A percentile compares a stretch with the other conserved stretches of the same genome.
These are phyloP conservation scores for Ladona fulva DNA, from an alignment of 1,140 invertebrate species.

Conservation along the genomic window DNA sequence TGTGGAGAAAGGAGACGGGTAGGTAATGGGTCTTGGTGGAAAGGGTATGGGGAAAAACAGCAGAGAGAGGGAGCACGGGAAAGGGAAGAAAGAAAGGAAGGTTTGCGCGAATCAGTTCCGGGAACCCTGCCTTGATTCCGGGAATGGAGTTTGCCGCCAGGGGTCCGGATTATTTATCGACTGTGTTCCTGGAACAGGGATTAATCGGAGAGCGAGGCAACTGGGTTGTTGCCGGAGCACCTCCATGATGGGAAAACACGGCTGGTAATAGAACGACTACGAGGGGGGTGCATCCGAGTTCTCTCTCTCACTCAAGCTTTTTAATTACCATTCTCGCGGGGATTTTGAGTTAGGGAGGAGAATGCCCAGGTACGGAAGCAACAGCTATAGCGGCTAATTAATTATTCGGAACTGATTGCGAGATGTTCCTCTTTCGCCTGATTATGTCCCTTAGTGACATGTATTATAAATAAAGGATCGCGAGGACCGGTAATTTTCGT, in stretches of 20 bases:
- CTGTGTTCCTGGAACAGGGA: not conserved
- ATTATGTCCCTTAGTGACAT: too few relatives aligned
- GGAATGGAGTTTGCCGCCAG: not conserved
- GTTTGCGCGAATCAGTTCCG: not conserved
- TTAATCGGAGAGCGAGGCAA: not conserved
- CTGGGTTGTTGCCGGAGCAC: not conserved
- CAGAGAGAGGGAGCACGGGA: not conserved
- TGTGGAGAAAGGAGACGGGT: not conserved
- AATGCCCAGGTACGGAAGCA: too few relatives aligned
- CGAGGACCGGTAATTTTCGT: too few relatives aligned
- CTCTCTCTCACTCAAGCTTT: too few relatives aligned
- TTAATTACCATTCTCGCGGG: too few relatives aligned
- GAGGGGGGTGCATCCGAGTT: too few relatives aligned
- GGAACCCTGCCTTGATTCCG: not conserved
- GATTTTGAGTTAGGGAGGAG: too few relatives aligned
- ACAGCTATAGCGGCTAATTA: too few relatives aligned
- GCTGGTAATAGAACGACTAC: not conserved
- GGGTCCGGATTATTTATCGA: conserved; percentile 8
- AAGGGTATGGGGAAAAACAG: not conserved
- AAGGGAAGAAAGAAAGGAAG: not conserved
- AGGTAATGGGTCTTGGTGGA: not conserved
- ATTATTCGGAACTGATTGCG: too few relatives aligned
- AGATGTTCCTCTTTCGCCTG: too few relatives aligned
- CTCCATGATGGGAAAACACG: not conserved
- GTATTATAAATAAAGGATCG: too few relatives aligned